Base-by-base conservation (phyloP, 1,140 invertebrate genomes). In the Manduca sexta region DNA sequence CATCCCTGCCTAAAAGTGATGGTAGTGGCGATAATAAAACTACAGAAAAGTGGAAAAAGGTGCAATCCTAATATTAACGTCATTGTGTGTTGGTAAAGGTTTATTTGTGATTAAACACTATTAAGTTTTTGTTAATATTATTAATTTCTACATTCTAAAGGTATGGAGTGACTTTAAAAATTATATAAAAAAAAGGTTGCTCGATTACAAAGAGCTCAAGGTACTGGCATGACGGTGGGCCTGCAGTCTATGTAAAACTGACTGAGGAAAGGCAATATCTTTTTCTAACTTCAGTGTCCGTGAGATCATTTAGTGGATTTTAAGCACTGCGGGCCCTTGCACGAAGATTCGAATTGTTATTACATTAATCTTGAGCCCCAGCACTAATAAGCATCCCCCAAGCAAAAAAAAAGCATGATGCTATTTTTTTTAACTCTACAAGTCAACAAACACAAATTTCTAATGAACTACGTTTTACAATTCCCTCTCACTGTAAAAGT, bases 21-120 rank as follows among this genome's bases (percentile, higher is more conserved):
- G 39, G 13, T 18, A 54, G 13, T 40, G 56, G 56, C 7, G 40
- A 54, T 42, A 37, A 14, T 1, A 58, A 58, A 42, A 18, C 37
- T 30, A 38, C 29, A 13, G 51, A 54, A 1, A 59, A 59, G 38
- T 59, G 56, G 56, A 59, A 47, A 43, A 59, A 59, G 48, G 51
- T 59, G 47, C 39, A 5, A 43, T 14, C 33, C 37, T n/a, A 44
- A 34, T 37, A 21, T 21, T 45, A 13, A 26, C 8, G n/a, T n/a
- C n/a, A 26, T 1, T 26, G 8, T 7, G 15, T 18, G 26, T 13
- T 29, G n/a, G 17, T 43, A 39, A 8, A 26, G 21, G 21, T 26
- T 14, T 37, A 10, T 14, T 33, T 31, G 14, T 40, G 11, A 41
- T 42, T 2, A 14, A 8, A 17, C 8, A 18, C 10, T 18, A 13